Percentiles rank a stretch among this genome's conserved stretches.
phyloP scores from a whole-genome alignment of 2,797 vertebrate genomes.

The Paguma larvata region DNA sequence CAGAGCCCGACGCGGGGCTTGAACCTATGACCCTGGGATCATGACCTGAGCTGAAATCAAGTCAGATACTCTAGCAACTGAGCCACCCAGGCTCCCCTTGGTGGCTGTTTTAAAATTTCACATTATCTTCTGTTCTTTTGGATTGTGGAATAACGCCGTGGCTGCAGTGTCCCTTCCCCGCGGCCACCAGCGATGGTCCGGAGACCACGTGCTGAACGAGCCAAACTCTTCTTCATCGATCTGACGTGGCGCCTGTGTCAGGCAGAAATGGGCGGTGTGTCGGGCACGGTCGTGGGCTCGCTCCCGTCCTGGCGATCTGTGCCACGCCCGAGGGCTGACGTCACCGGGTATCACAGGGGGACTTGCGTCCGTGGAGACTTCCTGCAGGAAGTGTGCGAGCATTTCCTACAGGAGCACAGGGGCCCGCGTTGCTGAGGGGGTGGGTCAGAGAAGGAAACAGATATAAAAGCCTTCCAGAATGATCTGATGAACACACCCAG shows the following conservation, averaged over 20 bases:
- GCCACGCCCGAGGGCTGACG: too few species aligned
- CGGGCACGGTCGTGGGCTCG: too few species aligned
- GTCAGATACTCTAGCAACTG: too few species aligned
- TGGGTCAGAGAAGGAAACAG: background rate
- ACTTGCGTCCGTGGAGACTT: background rate
- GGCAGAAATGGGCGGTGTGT: too few species aligned
- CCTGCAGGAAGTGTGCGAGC: background rate
- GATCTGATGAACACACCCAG: background rate
- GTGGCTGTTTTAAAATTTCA: background rate
- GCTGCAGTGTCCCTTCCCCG: accelerated
- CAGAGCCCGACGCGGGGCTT: too few species aligned
- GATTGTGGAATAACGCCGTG: background rate
- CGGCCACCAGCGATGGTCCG: background rate
- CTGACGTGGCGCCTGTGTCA: background rate
- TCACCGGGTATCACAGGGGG: background rate
- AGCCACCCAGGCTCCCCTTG: too few species aligned
- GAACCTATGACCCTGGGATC: too few species aligned
- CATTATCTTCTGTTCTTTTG: background rate
- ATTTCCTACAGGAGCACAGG: too few species aligned
- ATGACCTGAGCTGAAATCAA: too few species aligned
- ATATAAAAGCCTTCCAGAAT: background rate
- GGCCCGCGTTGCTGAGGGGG: too few species aligned
- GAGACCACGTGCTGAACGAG: background rate
- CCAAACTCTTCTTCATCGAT: too few species aligned
- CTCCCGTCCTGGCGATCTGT: too few species aligned